A percentile compares a stretch with the other conserved stretches of the same genome.
phyloP scores from a whole-genome alignment of 2,888 invertebrate genomes.

The Oligia latruncula region DNA sequence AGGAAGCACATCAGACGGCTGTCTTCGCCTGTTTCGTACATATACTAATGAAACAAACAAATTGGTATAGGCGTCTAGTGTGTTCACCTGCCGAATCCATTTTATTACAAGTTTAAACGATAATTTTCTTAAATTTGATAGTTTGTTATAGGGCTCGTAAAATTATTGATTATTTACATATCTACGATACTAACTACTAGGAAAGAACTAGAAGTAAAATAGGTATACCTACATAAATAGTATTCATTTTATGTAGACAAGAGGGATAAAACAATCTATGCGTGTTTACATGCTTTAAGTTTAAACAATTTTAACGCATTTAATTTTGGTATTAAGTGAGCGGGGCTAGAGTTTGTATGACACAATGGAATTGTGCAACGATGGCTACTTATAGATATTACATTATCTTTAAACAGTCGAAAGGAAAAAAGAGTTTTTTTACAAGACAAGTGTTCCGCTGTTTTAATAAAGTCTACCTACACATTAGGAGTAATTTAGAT shows the following conservation, averaged over 20 bases:
- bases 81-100: slow-evolving; percentile 62
- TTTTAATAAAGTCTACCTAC: slow-evolving; percentile 11
- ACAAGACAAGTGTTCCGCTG: not conserved
- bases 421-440: not conserved
- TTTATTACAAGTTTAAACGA: slow-evolving; percentile 5
- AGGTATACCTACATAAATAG: not conserved
- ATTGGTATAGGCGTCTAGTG: slow-evolving; percentile 57
- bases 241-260: slow-evolving; percentile 4
- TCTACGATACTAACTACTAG: slow-evolving; percentile 14
- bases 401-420: not conserved
- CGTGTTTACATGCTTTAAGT: not conserved
- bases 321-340: slow-evolving; percentile 3
- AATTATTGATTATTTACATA: slow-evolving; percentile 10
- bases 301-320: not conserved
- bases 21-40: slow-evolving; percentile 45
- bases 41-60: slow-evolving; percentile 46
- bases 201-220: not conserved
- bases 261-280: not conserved
- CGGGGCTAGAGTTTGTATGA: not conserved
- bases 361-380: not conserved
- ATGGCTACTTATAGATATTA: not conserved
- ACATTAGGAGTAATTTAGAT: slow-evolving; percentile 18
- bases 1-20: slow-evolving; percentile 30
- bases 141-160: not conserved
- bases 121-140: not conserved